phyloP scores from a whole-genome alignment of 2,797 vertebrate genomes.

The Acanthis flammea region DNA sequence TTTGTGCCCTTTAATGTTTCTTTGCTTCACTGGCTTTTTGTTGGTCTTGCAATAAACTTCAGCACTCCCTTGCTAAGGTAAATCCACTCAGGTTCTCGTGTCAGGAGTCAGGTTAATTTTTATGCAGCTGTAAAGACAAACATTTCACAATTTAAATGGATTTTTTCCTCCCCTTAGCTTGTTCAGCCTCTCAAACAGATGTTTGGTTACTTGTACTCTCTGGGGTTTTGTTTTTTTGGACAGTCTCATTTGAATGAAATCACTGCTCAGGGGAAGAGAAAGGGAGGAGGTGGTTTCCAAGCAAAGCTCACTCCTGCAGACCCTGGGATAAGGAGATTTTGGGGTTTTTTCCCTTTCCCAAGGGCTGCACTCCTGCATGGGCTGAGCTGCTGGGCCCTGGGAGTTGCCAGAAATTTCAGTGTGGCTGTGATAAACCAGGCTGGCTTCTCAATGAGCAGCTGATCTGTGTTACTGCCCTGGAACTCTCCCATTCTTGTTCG shows the following conservation, averaged over 20 bases:
- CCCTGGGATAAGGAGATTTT: not conserved
- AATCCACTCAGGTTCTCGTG: not conserved
- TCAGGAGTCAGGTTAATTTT: not conserved
- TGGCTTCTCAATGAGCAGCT: not conserved
- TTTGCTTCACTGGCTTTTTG: not conserved
- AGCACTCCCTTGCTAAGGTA: not conserved
- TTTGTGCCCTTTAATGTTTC: not conserved
- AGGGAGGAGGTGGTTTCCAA: not conserved
- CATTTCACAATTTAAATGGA: not conserved
- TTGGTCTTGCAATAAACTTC: not conserved
- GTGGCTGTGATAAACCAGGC: not conserved
- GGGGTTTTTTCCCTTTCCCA: rapidly evolving
- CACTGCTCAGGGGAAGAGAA: not conserved
- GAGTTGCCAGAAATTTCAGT: not conserved
- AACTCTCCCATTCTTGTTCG: not conserved
- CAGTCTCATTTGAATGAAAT: not conserved
- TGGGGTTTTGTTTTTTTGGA: not conserved
- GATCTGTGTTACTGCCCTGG: not conserved
- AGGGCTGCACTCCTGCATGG: not conserved
- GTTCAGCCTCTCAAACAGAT: not conserved
- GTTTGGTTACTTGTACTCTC: not conserved
- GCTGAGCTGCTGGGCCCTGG: not conserved
- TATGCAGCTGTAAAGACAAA: not conserved
- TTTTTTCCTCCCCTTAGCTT: not conserved
- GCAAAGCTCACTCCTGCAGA: not conserved